These are phyloP conservation scores for Rynchops niger DNA, from an alignment of 2,113 vertebrate genomes.

Conservation along the genomic window DNA sequence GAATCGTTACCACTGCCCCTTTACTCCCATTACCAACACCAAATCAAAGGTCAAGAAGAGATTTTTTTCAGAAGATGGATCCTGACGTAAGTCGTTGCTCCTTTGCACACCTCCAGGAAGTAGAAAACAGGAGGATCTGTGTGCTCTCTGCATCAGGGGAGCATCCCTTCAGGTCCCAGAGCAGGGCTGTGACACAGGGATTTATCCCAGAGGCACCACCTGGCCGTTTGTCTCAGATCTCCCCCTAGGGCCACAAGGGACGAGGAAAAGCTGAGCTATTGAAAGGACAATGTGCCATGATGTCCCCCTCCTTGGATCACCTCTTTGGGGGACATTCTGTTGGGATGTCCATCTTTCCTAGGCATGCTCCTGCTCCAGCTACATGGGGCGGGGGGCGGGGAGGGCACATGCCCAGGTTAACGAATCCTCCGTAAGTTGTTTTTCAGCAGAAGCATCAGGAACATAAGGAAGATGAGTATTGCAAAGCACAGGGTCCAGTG, in stretches of 20 bases:
- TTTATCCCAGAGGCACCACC: background rate
- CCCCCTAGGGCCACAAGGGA: accelerated
- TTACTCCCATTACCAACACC: background rate
- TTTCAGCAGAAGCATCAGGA: background rate
- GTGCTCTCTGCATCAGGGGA: background rate
- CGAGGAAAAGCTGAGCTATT: background rate
- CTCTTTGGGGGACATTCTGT: background rate
- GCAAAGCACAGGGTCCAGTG: background rate
- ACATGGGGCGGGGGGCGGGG: accelerated
- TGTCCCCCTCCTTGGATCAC: background rate
- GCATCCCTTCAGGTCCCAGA: background rate
- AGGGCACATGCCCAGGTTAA: accelerated
- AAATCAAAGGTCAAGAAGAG: background rate
- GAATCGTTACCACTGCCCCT: background rate
- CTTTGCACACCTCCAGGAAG: background rate
- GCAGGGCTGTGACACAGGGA: background rate
- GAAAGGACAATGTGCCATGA: background rate
- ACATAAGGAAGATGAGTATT: background rate
- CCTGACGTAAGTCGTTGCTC: background rate
- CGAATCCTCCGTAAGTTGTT: accelerated
- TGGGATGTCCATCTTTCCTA: background rate
- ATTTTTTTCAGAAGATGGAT: background rate
- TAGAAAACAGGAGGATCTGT: background rate
- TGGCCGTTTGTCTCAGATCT: background rate
- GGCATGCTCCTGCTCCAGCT: background rate